Evolutionary conservation across 2,113 vertebrate genomes (phyloP), one percentile per base, ranked within the genome.

Genomic region (Mobula hypostoma): DNA sequence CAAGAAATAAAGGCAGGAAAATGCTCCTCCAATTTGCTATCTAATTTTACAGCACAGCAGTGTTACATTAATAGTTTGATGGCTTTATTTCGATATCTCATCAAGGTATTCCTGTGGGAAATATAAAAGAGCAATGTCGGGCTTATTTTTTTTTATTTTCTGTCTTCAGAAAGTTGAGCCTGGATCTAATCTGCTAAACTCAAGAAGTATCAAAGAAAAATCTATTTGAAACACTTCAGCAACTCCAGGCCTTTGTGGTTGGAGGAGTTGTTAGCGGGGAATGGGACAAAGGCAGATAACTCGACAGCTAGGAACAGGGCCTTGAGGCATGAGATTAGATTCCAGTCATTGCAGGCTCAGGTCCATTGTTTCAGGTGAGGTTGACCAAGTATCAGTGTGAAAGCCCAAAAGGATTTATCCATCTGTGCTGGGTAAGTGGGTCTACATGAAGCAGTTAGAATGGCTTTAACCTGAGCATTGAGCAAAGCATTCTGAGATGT

Each of bases 11-110:
- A 90, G 66, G 85, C 85, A 68, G 29, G 63, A 90, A 66, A 88
- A 90, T 66, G 17, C 85, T 17, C n/a, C 61, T 68, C 61, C 61
- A 88, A 90, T 90, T 90, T 68, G 85, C 61, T 29, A 90, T n/a
- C 85, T 90, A 90, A 90, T 90, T 90, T 63, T 90, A 32, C n/a
- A 90, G 85, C 85, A 68, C 85, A 90, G 85, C 85, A 63, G 85
- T 90, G 85, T 90, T 90, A 32, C 63, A 66, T 90, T 90, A 63
- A 68, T 90, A 90, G 61, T 90, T 29, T 68, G 85, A 90, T 90
- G 63, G 85, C 61, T 90, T 79, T 36, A 66, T 66, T 90, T n/a
- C 29, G 29, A 90, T 90, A 90, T 90, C 85, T 66, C 85, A 90
- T 19, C 12, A 90, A 90, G 85, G 14, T 90, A 90, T 63, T 32